Evolutionary conservation across 2,888 invertebrate genomes (phyloP).

Genomic region (Dione vanillae): DNA sequence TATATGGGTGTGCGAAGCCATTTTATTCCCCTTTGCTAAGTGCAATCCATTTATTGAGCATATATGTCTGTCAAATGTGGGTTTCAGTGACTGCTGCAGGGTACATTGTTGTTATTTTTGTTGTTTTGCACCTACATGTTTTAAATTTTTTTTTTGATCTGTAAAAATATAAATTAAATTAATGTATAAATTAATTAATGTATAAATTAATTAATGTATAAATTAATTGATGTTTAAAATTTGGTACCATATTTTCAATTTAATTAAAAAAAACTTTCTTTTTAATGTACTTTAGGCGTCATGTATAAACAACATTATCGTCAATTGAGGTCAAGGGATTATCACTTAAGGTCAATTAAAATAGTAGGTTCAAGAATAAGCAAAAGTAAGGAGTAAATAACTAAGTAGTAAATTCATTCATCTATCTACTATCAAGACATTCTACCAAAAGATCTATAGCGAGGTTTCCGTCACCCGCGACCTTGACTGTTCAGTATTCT

Average conservation of each 20-base stretch:
- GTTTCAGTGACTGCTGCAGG: conserved; percentile 62
- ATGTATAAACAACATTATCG: conserved; percentile 33
- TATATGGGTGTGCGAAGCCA: conserved; percentile 59
- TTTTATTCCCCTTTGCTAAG: conserved; percentile 57
- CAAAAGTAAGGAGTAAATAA: background rate
- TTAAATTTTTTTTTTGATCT: conserved; percentile 58
- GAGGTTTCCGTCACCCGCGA: conserved; percentile 47
- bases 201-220: too few species aligned
- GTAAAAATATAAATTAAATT: conserved; percentile 52
- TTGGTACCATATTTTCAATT: background rate
- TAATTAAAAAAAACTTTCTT: conserved; percentile 5
- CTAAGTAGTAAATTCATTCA: conserved; percentile 15
- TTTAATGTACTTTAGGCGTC: conserved; percentile 6
- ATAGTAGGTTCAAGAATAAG: conserved; percentile 6
- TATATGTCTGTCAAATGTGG: conserved; percentile 65
- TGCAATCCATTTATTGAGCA: conserved; percentile 73
- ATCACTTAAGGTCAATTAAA: conserved; percentile 33
- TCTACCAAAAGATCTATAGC: conserved; percentile 16
- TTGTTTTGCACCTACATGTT: conserved; percentile 70
- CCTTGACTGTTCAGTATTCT: conserved; percentile 49
- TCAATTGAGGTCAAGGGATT: conserved; percentile 40
- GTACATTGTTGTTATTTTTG: conserved; percentile 62
- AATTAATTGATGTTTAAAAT: too few species aligned
- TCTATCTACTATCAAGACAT: conserved; percentile 19
- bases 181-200: too few species aligned